Evolutionary conservation across 2,113 vertebrate species (phyloP), one percentile per base, ranked within the genome.

Genomic region (Ibidorhyncha struthersii): DNA sequence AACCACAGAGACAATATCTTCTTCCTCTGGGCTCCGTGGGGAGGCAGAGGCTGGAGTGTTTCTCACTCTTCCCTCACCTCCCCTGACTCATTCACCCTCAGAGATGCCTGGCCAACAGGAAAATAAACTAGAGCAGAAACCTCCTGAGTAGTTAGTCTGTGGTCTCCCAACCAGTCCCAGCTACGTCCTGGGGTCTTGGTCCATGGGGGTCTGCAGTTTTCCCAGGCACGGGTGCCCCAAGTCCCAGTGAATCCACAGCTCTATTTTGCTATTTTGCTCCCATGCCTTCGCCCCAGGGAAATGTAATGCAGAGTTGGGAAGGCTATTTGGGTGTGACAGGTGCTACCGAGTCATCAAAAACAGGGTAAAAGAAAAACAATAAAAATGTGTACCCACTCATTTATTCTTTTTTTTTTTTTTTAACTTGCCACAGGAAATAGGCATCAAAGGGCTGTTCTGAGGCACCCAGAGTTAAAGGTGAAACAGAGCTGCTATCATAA

Each of bases 1-100:
- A 97, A 97, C 96, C 97, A 95, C 97, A 98, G 89, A 95, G 93
- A 63, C 95, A 74, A 5, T 91, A 88, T 95, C 92, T 80, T 73
- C 89, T 95, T 96, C 95, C 92, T 82, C 84, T 82, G 89, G 93
- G 73, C 82, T 88, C 80, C 5, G 5, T 52, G 81, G 72, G 67
- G 74, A 82, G 72, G 79, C 84, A 95, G 19, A 80, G 62, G 3
- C 58, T 94, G 78, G 93, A 77, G 55, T 38, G 76, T 69, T 97
- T 96, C 85, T 96, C 79, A 69, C 17, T 88, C 50, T 91, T 86
- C 76, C 45, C 34, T 82, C 50, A 29, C 71, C 53, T 66, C 6
- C 25, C 70, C 71, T 71, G 56, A 79, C 71, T 89, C 65, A 93
- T 92, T 93, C 59, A 61, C 49, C 7, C 63, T 74, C 40, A 40